phyloP scores from a whole-genome alignment of 2,113 vertebrate species.

The Trochalopteron elliotii region DNA sequence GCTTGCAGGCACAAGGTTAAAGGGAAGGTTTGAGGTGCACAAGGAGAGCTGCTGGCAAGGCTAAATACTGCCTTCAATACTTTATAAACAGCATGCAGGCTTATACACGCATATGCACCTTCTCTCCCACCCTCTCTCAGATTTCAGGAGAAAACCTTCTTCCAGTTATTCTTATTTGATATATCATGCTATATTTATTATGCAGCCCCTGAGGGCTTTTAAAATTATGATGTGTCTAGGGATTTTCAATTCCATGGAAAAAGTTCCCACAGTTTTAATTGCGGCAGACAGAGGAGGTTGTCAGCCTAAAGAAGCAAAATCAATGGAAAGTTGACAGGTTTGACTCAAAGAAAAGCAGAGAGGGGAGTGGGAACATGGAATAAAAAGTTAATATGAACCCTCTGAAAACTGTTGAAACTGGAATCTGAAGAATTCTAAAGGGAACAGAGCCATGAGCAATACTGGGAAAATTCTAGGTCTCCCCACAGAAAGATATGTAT shows the following conservation, averaged over 20 bases:
- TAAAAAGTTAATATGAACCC: background rate
- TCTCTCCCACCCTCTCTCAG: background rate
- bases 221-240: background rate
- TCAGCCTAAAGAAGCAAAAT: background rate
- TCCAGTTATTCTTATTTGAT: background rate
- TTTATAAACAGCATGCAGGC: background rate
- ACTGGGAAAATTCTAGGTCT: background rate
- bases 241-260: background rate
- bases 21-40: background rate
- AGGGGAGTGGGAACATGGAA: background rate
- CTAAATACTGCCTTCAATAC: background rate
- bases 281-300: background rate
- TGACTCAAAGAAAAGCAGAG: background rate
- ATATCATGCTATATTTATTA: background rate
- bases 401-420: background rate
- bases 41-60: background rate
- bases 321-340: background rate
- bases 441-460: background rate
- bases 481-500: background rate
- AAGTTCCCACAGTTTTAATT: background rate
- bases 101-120: rapidly evolving
- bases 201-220: background rate
- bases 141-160: background rate
- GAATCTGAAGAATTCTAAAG: background rate
- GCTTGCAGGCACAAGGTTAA: background rate